Evolutionary conservation across 1,140 invertebrate genomes (phyloP).

Genomic region (Cotesia typhae): DNA sequence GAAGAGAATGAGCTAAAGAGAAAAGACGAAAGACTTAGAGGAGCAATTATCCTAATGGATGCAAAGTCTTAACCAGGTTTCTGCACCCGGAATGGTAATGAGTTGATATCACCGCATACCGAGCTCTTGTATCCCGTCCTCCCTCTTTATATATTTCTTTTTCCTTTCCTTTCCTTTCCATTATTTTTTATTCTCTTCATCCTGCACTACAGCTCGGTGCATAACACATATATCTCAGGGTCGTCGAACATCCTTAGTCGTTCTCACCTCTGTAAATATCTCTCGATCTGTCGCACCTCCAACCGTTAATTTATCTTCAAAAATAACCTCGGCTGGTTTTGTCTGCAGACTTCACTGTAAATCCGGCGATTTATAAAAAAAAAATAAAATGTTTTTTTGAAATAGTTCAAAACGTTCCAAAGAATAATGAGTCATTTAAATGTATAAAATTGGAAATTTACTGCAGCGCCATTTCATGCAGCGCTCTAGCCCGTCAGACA

Average conservation of each 20-base stretch:
- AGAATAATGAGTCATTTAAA: too few species aligned
- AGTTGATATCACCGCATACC: conserved; percentile 66
- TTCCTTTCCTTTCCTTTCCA: background rate
- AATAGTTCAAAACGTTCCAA: too few species aligned
- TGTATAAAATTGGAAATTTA: too few species aligned
- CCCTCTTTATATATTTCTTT: conserved; percentile 8
- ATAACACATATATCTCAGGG: conserved; percentile 10
- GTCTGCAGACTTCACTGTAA: too few species aligned
- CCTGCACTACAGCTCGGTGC: conserved; percentile 18
- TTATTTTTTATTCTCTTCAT: conserved; percentile 1
- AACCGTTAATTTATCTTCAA: conserved; percentile 6
- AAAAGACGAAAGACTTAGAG: conserved; percentile 47
- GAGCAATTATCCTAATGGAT: conserved; percentile 68
- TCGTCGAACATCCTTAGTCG: conserved; percentile 36
- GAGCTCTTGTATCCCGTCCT: conserved; percentile 61
- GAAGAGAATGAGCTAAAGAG: conserved; percentile 22
- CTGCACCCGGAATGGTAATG: conserved; percentile 64
- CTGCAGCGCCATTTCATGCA: too few species aligned
- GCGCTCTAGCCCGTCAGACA: too few species aligned
- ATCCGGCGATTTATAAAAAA: too few species aligned
- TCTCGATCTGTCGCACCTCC: conserved; percentile 20
- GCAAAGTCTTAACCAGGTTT: conserved; percentile 62
- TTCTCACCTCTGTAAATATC: conserved; percentile 40
- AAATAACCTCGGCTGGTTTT: too few species aligned
- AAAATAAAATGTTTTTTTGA: too few species aligned